Evolutionary conservation across 1,140 invertebrate species (phyloP), one percentile per base, ranked within the genome.

Genomic region (Scylla paramamosain): DNA sequence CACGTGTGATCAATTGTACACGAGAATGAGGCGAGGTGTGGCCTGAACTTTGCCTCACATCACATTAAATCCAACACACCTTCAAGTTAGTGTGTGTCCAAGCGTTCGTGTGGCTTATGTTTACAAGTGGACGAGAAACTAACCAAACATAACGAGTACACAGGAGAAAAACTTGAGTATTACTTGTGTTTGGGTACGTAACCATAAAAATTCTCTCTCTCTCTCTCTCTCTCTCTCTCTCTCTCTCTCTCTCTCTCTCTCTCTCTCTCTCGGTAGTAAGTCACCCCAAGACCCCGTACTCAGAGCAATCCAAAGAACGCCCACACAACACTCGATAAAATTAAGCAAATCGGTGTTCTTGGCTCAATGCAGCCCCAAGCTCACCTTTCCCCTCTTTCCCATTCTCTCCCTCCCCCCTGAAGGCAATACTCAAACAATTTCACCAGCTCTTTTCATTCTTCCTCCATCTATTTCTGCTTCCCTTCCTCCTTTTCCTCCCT

Each of bases 401-500:
- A 31, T 48, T 48, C 48, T 31, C 91, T 52, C 59, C 29, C 91
- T 29, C 31, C 59, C 67, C 6, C 67, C 25, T 77, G 67, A 25
- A 77, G 25, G 67, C 67, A 77, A 77, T 77, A 77, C 67, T 77
- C n/a, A 77, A 77, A 77, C 67, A 77, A 77, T 77, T 77, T 77
- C 67, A 77, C 67, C n/a, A n/a, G 6, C n/a, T 77, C 52, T 77
- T 91, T n/a, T 48, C 48, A 20, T 91, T 48, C 48, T 48, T n/a
- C 46, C 89, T 59, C 48, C 48, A 20, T 29, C 20, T n/a, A 1
- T 29, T 52, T 29, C 28, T 4, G n/a, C 29, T 48, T 84, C 12
- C 4, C 31, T 46, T 84, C 82, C 77, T 93, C 25, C n/a, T 20
- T 82, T 28, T 8, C 67, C 16, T 48, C 92, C 32, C 77, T 25